A percentile compares a stretch with the other conserved stretches of the same genome.
phyloP scores from a whole-genome alignment of 2,888 invertebrate species.

The Polydrusus pterygomalis region DNA sequence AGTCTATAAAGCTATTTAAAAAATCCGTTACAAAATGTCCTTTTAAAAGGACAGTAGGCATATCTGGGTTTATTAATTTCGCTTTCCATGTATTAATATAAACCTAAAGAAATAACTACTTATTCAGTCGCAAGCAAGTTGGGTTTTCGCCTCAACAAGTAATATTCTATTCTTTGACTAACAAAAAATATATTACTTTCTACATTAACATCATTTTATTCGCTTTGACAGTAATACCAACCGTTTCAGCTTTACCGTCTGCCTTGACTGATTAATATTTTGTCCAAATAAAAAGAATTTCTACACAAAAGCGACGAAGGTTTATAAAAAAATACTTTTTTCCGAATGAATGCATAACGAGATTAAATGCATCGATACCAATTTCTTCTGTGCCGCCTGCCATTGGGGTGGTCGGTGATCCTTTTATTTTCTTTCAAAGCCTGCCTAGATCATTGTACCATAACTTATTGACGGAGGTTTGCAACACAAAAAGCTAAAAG shows the following conservation, averaged over 20 bases:
- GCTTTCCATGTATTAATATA: too few relatives aligned
- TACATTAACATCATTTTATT: neutral
- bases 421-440: conserved; percentile 21
- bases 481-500: conserved; percentile 40
- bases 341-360: conserved; percentile 49
- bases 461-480: conserved; percentile 41
- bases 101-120: too few relatives aligned
- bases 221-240: conserved; percentile 6
- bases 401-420: conserved; percentile 48
- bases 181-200: neutral
- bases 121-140: too few relatives aligned
- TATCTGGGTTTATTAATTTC: too few relatives aligned
- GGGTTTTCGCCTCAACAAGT: too few relatives aligned
- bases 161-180: too few relatives aligned
- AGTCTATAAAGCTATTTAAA: too few relatives aligned
- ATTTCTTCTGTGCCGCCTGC: conserved; percentile 21
- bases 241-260: neutral
- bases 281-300: conserved; percentile 24
- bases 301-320: conserved; percentile 9
- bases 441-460: conserved; percentile 40
- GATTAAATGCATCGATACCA: conserved; percentile 49
- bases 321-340: conserved; percentile 42
- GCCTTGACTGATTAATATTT: conserved; percentile 17
- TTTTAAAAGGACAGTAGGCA: too few relatives aligned
- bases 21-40: too few relatives aligned